Conservation (phyloP, 2,113 vertebrate species). For the Heterochromis multidens region DNA sequence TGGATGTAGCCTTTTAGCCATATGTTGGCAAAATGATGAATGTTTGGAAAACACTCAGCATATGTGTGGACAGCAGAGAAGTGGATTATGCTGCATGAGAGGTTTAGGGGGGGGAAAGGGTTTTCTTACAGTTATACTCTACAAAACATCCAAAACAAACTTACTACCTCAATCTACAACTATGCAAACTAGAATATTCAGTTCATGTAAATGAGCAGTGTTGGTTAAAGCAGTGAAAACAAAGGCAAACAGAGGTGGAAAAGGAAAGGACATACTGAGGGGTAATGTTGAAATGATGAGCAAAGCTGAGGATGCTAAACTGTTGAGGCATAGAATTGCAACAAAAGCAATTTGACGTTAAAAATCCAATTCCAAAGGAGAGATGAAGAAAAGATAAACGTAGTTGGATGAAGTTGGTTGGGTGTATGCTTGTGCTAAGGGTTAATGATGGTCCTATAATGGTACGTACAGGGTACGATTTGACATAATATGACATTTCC, state of each 20-base stretch:
- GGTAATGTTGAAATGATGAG: conserved; percentile 4
- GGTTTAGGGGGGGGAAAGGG: not conserved
- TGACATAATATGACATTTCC: not conserved
- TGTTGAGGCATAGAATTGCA: not conserved
- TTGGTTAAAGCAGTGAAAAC: not conserved
- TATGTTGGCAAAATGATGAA: not conserved
- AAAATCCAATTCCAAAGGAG: not conserved
- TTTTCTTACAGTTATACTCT: not conserved
- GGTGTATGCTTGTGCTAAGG: not conserved
- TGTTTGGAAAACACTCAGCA: not conserved
- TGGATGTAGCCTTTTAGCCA: not conserved
- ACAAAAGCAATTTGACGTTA: not conserved
- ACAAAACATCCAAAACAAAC: not conserved
- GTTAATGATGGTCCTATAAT: not conserved
- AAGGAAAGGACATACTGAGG: not conserved
- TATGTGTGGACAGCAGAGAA: not conserved
- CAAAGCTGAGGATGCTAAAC: not conserved
- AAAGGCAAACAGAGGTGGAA: not conserved
- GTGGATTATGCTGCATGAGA: not conserved
- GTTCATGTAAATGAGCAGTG: not conserved
- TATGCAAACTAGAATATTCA: not conserved
- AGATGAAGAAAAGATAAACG: not conserved
- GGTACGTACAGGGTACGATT: not conserved
- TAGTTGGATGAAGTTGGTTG: not conserved
- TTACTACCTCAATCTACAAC: not conserved